Evolutionary conservation across 2,888 invertebrate genomes (phyloP).

Genomic region (Tachina lurida): DNA sequence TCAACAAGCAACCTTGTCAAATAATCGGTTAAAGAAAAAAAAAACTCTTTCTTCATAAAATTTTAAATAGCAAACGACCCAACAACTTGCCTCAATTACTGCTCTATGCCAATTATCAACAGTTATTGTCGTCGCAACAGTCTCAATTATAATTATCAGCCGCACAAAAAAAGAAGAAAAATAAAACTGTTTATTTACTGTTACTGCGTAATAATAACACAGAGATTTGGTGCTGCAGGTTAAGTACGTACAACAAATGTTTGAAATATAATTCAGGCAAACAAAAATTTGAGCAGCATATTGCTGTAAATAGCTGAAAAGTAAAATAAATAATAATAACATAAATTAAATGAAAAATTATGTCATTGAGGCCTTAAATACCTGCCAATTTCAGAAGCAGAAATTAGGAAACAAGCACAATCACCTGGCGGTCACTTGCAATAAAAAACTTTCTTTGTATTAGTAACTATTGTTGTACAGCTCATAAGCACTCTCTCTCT

Average conservation of each 20-base stretch:
- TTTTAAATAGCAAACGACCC: background rate
- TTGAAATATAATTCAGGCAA: background rate
- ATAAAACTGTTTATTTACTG: conserved; percentile 43
- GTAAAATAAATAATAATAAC: background rate
- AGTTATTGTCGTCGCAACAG: conserved; percentile 42
- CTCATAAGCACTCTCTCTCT: background rate
- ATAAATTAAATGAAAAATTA: conserved; percentile 30
- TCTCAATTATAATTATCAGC: conserved; percentile 28
- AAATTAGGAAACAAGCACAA: conserved; percentile 61
- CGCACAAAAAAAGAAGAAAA: background rate
- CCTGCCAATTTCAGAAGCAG: conserved; percentile 62
- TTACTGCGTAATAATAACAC: conserved; percentile 3
- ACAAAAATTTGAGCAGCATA: background rate
- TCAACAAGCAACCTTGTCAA: conserved; percentile 32
- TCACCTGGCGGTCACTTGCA: conserved; percentile 30
- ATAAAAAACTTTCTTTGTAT: background rate
- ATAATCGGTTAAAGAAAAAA: background rate
- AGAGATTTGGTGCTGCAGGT: background rate
- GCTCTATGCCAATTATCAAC: conserved; percentile 37
- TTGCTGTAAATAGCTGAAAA: background rate
- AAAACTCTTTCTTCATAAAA: conserved; percentile 16
- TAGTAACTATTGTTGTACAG: background rate
- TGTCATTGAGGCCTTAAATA: conserved; percentile 64
- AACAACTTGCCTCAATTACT: background rate
- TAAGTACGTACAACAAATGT: background rate